Base-by-base conservation (phyloP, 2,113 vertebrate genomes). In the Sceloporus undulatus region DNA sequence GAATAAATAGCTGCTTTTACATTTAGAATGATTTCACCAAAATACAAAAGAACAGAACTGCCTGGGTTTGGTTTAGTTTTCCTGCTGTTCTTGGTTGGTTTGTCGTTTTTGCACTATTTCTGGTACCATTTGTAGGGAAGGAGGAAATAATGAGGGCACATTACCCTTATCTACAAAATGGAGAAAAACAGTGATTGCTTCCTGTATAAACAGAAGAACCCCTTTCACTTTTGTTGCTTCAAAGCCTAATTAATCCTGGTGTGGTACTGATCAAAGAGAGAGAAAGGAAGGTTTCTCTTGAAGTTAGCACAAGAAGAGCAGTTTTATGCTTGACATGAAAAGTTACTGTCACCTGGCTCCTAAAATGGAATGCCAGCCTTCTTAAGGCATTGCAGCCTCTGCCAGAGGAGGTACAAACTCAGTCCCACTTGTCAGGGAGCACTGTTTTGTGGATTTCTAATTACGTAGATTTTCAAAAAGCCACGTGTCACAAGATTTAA, bases 261-360 rank as follows among this genome's bases (percentile, higher is more conserved):
- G 91, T 94, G 91, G 86, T 84, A 48, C 73, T 95, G 89, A 92
- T 94, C 91, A 90, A 62, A 94, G 84, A 92, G 81, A 16, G 13
- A 62, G 59, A 62, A 62, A 62, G 11, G 13, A 62, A 62, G 13
- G 59, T 85, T 79, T 48, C 19, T 95, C 96, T 95, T 93, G 90
- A 94, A 95, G 94, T 96, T 95, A 96, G 3, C 23, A 92, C 76
- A 93, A 92, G 92, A 95, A 95, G 95, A 93, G 87, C 85, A 93
- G 91, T 93, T 95, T 82, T 91, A 93, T 93, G 96, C 97, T 95
- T 97, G 73, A 95, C 94, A 89, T 90, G 29, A 25, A 76, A 5
- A 29, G 27, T 14, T 23, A 40, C 25, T 76, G 25, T 18, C 19
- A 25, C 10, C 25, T 79, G 10, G 27, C 9, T 34, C 18, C 54